Percentiles rank a stretch among this genome's conserved stretches.
Conservation (phyloP, 2,797 vertebrate genomes). For the Gymnodraco acuticeps region DNA sequence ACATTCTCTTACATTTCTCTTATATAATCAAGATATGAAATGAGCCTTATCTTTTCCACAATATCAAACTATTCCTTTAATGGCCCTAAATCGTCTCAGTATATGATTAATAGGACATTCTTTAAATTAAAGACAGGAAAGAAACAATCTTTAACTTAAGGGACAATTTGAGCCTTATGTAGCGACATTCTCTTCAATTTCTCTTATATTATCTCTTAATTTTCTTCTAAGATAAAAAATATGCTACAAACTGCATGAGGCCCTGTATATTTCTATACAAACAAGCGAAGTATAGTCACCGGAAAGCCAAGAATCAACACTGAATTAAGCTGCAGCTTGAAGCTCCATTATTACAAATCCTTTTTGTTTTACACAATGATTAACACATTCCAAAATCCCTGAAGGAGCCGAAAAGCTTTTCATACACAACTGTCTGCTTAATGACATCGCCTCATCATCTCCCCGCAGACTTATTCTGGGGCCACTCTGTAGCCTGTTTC, state of each 20-base stretch:
- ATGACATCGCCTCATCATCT: constrained; percentile 72
- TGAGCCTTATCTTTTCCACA: background rate
- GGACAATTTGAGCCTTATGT: background rate
- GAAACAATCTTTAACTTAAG: background rate
- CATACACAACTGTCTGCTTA: constrained; percentile 66
- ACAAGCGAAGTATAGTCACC: constrained; percentile 19
- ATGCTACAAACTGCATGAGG: too few relatives aligned
- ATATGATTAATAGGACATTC: background rate
- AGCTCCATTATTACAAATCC: constrained; percentile 51
- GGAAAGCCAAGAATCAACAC: constrained; percentile 21
- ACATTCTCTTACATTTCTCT: too few relatives aligned
- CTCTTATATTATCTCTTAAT: too few relatives aligned
- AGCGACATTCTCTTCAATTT: too few relatives aligned
- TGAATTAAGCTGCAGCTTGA: constrained; percentile 32
- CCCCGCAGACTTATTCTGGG: constrained; percentile 55
- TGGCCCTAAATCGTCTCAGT: background rate
- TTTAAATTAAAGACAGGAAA: background rate
- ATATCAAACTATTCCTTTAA: background rate
- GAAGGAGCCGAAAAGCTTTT: constrained; percentile 61
- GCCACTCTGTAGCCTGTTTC: constrained; percentile 47
- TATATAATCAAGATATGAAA: too few relatives aligned
- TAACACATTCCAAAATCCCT: constrained; percentile 65
- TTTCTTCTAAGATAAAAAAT: too few relatives aligned
- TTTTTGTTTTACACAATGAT: constrained; percentile 66
- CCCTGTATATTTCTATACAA: constrained; percentile 14